Base-by-base conservation (phyloP, 2,888 invertebrate species). In the Gonocerus acuteangulatus region DNA sequence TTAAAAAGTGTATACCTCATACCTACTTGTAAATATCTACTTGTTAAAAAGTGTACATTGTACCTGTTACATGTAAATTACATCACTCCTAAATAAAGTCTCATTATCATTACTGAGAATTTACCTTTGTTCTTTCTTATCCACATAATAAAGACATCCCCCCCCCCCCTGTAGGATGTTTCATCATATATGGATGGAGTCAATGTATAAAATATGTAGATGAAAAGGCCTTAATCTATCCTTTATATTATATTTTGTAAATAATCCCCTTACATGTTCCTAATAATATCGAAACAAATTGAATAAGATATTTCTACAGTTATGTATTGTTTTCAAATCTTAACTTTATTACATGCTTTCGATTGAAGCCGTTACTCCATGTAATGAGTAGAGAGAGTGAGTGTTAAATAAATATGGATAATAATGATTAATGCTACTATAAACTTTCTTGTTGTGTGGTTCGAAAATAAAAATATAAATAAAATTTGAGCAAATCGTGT, bases 181-280 rank as follows among this genome's bases (percentile, higher is more conserved):
- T n/a, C n/a, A n/a, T n/a, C n/a, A n/a, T n/a, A n/a, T n/a, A n/a
- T n/a, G n/a, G n/a, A n/a, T n/a, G n/a, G n/a, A n/a, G n/a, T n/a
- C n/a, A n/a, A n/a, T 42, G 44, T 42, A 42, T 7, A 16, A 18
- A 42, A 7, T 4, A 7, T 42, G 44, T 42, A 42, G 44, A 18
- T 42, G 44, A 18, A 18, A 13, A n/a, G 3, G 3, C 18, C 27
- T 27, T 27, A 27, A 27, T 27, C 4, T 27, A 6, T 9, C 27
- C 27, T 27, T 27, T 27, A 27, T 27, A 27, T 6, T 27, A 27
- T 9, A 22, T 44, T 42, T 47, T 57, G 57, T 57, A 57, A 47
- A 57, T 57, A 57, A 19, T 19, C 34, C 44, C 57, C 47, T 54
- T 47, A 32, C 57, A 57, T 57, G 57, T 57, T 57, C 57, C 57